phyloP scores from a whole-genome alignment of 64 coral and sea anemone genomes.

The Acropora yongei region DNA sequence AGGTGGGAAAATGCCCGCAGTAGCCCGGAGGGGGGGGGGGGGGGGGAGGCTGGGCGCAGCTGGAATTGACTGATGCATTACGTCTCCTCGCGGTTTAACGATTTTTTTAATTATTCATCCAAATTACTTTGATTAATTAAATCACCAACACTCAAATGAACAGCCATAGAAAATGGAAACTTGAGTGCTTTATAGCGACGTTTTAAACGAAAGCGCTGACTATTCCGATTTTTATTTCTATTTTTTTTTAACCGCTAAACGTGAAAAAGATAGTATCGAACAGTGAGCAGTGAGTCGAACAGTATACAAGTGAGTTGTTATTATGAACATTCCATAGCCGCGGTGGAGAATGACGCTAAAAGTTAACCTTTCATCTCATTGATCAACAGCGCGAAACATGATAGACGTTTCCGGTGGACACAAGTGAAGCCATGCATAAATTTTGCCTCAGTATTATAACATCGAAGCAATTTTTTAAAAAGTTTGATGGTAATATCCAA shows the following conservation, averaged over 20 bases:
- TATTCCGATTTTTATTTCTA: slow-evolving; percentile 7
- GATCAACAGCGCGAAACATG: slow-evolving; percentile 4
- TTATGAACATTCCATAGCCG: slow-evolving; percentile 1
- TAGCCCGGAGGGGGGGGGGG: too few species aligned
- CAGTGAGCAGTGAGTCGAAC: neutral
- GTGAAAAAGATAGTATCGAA: slow-evolving; percentile 18
- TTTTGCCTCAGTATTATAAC: slow-evolving; percentile 9
- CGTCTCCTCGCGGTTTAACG: neutral
- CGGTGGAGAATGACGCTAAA: slow-evolving; percentile 1
- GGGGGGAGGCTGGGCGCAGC: neutral
- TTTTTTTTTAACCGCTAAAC: slow-evolving; percentile 2
- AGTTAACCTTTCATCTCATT: neutral
- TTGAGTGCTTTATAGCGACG: slow-evolving; percentile 8
- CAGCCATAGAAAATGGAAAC: slow-evolving; percentile 8
- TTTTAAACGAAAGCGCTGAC: neutral
- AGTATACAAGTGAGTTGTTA: neutral
- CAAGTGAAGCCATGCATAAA: slow-evolving; percentile 4
- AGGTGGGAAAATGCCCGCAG: too few species aligned
- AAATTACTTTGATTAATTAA: slow-evolving; percentile 16
- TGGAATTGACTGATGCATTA: too few species aligned
- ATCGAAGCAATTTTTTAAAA: slow-evolving; percentile 11
- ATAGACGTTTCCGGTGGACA: slow-evolving; percentile 3
- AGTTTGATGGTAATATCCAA: slow-evolving; percentile 18
- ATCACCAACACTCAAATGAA: slow-evolving; percentile 8
- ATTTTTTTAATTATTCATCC: slow-evolving; percentile 9